Conservation (phyloP, 2,888 invertebrate genomes). For the Pyralis farinalis region DNA sequence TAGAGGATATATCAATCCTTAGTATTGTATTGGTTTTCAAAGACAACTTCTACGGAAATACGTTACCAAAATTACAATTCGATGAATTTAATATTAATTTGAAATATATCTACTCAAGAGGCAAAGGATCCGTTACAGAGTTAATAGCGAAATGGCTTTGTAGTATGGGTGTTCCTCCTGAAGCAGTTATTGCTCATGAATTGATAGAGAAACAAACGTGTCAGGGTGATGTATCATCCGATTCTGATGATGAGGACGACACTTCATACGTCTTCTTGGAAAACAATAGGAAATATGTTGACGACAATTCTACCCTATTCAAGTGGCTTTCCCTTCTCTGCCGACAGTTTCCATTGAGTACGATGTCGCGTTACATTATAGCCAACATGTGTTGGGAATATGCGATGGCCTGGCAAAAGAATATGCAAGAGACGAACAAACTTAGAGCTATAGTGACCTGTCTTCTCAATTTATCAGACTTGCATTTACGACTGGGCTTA, state of each 20-base stretch:
- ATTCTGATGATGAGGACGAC: slow-evolving; percentile 38
- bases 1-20: slow-evolving; percentile 92
- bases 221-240: slow-evolving; percentile 23
- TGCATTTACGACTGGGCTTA: slow-evolving; percentile 87
- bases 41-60: slow-evolving; percentile 53
- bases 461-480: slow-evolving; percentile 83
- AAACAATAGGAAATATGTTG: slow-evolving; percentile 52
- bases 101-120: slow-evolving; percentile 83
- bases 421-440: slow-evolving; percentile 83
- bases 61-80: slow-evolving; percentile 77
- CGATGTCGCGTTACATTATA: slow-evolving; percentile 88
- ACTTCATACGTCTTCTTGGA: slow-evolving; percentile 50
- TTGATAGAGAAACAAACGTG: slow-evolving; percentile 44
- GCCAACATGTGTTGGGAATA: slow-evolving; percentile 96
- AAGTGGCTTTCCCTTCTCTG: slow-evolving; percentile 84
- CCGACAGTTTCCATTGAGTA: slow-evolving; percentile 92
- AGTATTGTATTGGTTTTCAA: slow-evolving; percentile 84
- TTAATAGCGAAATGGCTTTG: slow-evolving; percentile 93
- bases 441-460: slow-evolving; percentile 87
- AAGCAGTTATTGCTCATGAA: slow-evolving; percentile 79
- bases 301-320: slow-evolving; percentile 75
- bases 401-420: slow-evolving; percentile 92
- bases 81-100: slow-evolving; percentile 83
- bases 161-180: slow-evolving; percentile 85
- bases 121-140: slow-evolving; percentile 93